phyloP scores from a whole-genome alignment of 2,797 vertebrate genomes.

The Bradypodion pumilum region DNA sequence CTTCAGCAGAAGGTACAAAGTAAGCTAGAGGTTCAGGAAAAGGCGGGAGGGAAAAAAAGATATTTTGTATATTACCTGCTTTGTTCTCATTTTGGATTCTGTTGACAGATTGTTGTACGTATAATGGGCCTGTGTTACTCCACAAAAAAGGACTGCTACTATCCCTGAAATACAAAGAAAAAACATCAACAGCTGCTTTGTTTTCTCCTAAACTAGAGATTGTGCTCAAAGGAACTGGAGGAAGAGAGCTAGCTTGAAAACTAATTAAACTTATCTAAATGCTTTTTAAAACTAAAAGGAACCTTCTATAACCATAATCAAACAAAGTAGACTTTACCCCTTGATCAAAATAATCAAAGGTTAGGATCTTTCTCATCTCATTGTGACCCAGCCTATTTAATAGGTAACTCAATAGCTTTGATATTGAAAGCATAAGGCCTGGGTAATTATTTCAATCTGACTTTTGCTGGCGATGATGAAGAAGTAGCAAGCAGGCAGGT shows the following conservation, averaged over 20 bases:
- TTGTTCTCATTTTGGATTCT: slow-evolving; percentile 81
- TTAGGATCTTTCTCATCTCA: background rate
- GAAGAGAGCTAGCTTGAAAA: background rate
- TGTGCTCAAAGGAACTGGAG: slow-evolving; percentile 15
- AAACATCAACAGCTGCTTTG: slow-evolving; percentile 4
- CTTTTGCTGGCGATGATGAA: too few species aligned
- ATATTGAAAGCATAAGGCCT: background rate
- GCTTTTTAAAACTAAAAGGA: background rate
- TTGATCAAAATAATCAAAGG: slow-evolving; percentile 19
- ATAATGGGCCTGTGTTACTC: slow-evolving; percentile 86
- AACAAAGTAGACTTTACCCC: background rate
- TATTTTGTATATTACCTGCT: slow-evolving; percentile 78
- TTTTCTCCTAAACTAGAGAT: slow-evolving; percentile 23
- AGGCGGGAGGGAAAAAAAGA: background rate
- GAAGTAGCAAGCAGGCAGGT: too few species aligned
- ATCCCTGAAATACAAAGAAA: slow-evolving; percentile 77
- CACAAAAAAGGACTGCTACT: slow-evolving; percentile 88
- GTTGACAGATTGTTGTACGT: slow-evolving; percentile 85
- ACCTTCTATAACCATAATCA: slow-evolving; percentile 20
- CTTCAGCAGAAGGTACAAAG: slow-evolving; percentile 19
- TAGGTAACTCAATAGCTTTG: background rate
- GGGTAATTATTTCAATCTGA: too few species aligned
- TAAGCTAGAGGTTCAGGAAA: background rate
- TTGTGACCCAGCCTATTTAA: background rate
- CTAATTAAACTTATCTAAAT: slow-evolving; percentile 7